Conservation (phyloP, 2,888 invertebrate genomes). For the Agrotis puta region DNA sequence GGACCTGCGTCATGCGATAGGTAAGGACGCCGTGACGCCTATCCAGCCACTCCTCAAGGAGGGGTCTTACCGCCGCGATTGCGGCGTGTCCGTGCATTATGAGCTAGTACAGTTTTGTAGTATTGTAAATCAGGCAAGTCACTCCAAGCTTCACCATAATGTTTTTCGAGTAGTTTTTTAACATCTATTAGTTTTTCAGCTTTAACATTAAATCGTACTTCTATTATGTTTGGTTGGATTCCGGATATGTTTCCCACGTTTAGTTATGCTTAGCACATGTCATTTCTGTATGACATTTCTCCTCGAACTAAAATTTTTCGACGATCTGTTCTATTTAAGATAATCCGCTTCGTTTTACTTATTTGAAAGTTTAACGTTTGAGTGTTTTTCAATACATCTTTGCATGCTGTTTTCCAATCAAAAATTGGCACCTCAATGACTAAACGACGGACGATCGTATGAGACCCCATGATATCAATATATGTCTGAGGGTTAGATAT, state of each 20-base stretch:
- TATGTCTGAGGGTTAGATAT: conserved; percentile 51
- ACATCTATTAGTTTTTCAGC: conserved; percentile 45
- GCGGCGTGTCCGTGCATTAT: no score
- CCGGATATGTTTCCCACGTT: conserved; percentile 49
- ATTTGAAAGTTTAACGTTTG: conserved; percentile 57
- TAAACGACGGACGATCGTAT: conserved; percentile 49
- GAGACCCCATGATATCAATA: conserved; percentile 50
- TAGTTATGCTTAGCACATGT: conserved; percentile 43
- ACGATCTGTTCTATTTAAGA: conserved; percentile 39
- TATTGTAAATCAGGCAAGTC: conserved; percentile 42
- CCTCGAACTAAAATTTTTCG: conserved; percentile 51
- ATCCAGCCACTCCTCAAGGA: no score
- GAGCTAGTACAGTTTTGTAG: conserved; percentile 49
- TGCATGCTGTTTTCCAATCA: conserved; percentile 52
- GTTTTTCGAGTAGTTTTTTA: conserved; percentile 52
- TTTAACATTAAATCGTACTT: conserved; percentile 45
- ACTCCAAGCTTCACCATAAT: conserved; percentile 51
- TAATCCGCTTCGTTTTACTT: conserved; percentile 54
- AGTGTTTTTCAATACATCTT: conserved; percentile 55
- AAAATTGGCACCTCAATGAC: conserved; percentile 51
- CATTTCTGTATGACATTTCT: conserved; percentile 57
- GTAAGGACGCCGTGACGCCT: no score
- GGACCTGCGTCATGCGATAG: no score
- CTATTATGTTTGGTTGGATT: conserved; percentile 35
- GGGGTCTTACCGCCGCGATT: no score